Evolutionary conservation across 2,888 invertebrate species (phyloP).

Genomic region (Alsophila aescularia): DNA sequence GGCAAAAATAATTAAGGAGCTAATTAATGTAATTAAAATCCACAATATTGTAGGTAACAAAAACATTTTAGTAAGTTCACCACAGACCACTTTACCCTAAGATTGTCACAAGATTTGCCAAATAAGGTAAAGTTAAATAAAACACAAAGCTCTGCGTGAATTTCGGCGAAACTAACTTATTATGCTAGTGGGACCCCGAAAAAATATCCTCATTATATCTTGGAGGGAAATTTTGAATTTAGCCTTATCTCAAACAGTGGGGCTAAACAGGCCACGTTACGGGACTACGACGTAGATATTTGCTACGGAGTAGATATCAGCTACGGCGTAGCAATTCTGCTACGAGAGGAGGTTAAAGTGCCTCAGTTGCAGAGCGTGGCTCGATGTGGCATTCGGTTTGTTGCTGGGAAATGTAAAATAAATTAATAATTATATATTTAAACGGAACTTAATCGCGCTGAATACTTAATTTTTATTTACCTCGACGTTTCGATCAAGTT

Average conservation of each 20-base stretch:
- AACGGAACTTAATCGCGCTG: too few relatives aligned
- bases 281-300: constrained; percentile 48
- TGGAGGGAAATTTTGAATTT: constrained; percentile 59
- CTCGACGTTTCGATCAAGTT: too few relatives aligned
- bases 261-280: constrained; percentile 59
- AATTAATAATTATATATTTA: not conserved
- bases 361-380: constrained; percentile 48
- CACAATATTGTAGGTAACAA: not conserved
- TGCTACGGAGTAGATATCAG: constrained; percentile 49
- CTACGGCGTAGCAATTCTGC: constrained; percentile 54
- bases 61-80: not conserved
- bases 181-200: constrained; percentile 58
- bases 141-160: constrained; percentile 20
- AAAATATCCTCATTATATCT: constrained; percentile 77
- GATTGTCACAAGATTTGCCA: constrained; percentile 1
- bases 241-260: constrained; percentile 63
- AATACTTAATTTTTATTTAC: too few relatives aligned
- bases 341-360: constrained; percentile 60
- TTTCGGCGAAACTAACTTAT: constrained; percentile 41
- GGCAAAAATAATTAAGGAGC: too few relatives aligned
- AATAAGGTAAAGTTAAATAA: constrained; percentile 33
- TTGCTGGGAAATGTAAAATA: constrained; percentile 1
- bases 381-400: constrained; percentile 37
- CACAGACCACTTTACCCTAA: not conserved
- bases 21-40: not conserved